phyloP scores from a whole-genome alignment of 2,113 vertebrate genomes.

The Puntigrus tetrazona region DNA sequence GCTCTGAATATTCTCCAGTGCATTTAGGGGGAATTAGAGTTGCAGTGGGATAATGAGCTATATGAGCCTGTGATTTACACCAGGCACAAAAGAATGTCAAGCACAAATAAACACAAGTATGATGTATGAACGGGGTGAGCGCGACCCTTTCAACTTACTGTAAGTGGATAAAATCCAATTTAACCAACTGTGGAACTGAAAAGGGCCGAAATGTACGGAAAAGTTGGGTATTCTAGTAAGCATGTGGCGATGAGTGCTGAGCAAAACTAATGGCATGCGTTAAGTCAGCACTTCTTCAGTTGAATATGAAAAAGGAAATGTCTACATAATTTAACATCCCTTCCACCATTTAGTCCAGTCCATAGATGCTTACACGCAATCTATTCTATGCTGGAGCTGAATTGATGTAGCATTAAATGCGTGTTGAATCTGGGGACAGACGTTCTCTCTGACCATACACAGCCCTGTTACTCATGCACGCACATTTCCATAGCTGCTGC shows the following conservation, averaged over 20 bases:
- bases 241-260: not conserved
- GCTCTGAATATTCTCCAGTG: constrained; percentile 75
- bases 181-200: constrained; percentile 8
- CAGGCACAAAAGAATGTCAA: constrained; percentile 71
- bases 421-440: not conserved
- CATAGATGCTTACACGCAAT: not conserved
- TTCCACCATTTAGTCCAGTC: not conserved
- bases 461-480: not conserved
- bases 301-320: not conserved
- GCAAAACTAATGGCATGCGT: not conserved
- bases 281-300: not conserved
- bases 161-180: constrained; percentile 46
- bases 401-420: constrained; percentile 29
- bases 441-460: not conserved
- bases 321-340: not conserved
- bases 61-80: constrained; percentile 76
- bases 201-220: not conserved
- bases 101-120: constrained; percentile 73
- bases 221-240: not conserved
- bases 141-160: constrained; percentile 44
- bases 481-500: constrained; percentile 5
- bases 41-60: constrained; percentile 73
- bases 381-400: not conserved
- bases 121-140: constrained; percentile 53
- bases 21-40: constrained; percentile 69